phyloP scores from a whole-genome alignment of 2,888 invertebrate species.

The Dynastes hyllus region DNA sequence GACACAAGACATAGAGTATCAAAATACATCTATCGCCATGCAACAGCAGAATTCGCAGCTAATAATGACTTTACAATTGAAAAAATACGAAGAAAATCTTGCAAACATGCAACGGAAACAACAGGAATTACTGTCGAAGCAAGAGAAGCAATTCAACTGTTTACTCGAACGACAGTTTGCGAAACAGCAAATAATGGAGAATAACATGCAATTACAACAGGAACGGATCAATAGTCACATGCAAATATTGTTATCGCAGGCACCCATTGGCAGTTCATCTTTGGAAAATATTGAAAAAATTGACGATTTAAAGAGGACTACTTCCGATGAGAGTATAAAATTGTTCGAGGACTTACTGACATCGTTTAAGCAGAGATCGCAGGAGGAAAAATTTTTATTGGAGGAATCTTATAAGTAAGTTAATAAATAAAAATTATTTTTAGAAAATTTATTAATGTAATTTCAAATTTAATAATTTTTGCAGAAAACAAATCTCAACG shows the following conservation, averaged over 20 bases:
- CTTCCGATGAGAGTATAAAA: conserved; percentile 61
- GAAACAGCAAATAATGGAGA: conserved; percentile 75
- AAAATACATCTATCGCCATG: conserved; percentile 74
- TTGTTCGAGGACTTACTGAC: conserved; percentile 70
- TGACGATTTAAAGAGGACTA: conserved; percentile 65
- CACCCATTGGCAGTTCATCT: conserved; percentile 52
- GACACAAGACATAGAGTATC: conserved; percentile 71
- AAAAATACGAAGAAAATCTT: conserved; percentile 78
- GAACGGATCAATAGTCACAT: conserved; percentile 77
- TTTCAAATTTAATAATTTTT: conserved; percentile 48
- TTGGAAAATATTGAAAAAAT: conserved; percentile 63
- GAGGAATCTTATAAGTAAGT: conserved; percentile 78
- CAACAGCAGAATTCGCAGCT: conserved; percentile 79
- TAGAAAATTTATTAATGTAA: too few species aligned
- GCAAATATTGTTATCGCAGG: conserved; percentile 70
- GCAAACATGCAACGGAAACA: conserved; percentile 75
- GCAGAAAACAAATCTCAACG: conserved; percentile 76
- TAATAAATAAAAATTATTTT: not conserved
- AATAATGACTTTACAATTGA: conserved; percentile 76
- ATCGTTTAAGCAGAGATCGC: conserved; percentile 75
- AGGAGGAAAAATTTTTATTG: conserved; percentile 77
- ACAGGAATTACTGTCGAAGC: conserved; percentile 73
- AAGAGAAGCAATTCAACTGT: conserved; percentile 74
- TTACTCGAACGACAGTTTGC: conserved; percentile 74
- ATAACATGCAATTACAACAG: conserved; percentile 76